These are phyloP conservation scores for Psettodes erumei DNA, from an alignment of 2,113 vertebrate genomes.

Conservation along the genomic window DNA sequence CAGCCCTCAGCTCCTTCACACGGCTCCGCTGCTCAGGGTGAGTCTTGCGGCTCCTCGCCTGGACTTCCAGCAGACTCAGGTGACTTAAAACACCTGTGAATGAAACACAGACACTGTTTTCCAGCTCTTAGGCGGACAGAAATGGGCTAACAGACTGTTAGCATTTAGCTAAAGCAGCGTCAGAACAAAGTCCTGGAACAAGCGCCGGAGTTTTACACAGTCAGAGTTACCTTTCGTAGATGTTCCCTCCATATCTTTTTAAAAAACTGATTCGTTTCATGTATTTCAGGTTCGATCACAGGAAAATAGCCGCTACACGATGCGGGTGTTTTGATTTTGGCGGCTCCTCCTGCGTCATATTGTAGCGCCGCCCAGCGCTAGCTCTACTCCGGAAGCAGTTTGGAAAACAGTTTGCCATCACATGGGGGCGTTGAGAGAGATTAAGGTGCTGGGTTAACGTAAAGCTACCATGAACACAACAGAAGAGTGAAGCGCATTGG, in stretches of 20 bases:
- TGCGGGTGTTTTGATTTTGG: conserved; percentile 55
- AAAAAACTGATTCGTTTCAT: accelerated
- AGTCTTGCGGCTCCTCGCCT: conserved; percentile 25
- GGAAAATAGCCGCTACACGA: background rate
- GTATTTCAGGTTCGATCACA: background rate
- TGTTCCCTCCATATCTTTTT: conserved; percentile 39
- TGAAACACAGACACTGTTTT: background rate
- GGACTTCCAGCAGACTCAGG: conserved; percentile 69
- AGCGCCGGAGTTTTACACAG: no score
- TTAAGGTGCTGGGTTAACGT: background rate
- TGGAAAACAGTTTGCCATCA: conserved; percentile 32
- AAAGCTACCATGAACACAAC: accelerated
- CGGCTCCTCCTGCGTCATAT: conserved; percentile 32
- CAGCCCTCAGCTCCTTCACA: conserved; percentile 61
- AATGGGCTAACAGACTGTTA: background rate
- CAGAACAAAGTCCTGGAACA: background rate
- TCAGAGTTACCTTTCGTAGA: conserved; percentile 37
- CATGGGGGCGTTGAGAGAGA: conserved; percentile 8
- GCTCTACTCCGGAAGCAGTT: conserved; percentile 66
- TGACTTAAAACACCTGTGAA: conserved; percentile 73
- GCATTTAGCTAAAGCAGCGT: conserved; percentile 3
- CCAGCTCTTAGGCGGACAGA: background rate
- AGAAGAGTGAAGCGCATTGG: accelerated
- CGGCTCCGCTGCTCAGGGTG: conserved; percentile 46
- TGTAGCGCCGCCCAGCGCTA: background rate